A percentile compares a stretch with the other conserved stretches of the same genome.
Evolutionary conservation across 2,113 vertebrate genomes (phyloP).

Genomic region (Clarias batrachus): DNA sequence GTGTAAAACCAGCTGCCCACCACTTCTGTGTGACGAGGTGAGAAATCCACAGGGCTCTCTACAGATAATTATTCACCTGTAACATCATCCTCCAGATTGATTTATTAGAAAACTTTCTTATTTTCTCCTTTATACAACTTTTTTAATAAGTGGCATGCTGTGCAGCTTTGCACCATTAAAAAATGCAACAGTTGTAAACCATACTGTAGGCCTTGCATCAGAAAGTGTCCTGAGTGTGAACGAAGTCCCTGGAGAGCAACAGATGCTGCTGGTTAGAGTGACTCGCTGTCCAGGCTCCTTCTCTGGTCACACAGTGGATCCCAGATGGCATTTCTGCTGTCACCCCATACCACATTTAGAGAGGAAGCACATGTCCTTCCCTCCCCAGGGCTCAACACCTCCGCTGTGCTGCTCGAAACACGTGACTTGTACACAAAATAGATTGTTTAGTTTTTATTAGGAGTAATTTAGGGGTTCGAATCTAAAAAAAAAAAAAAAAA

Average conservation of each 20-base stretch:
- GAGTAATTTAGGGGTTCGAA: neutral
- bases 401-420: neutral
- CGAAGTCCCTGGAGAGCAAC: neutral
- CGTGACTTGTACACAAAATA: neutral
- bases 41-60: conserved; percentile 23
- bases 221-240: conserved; percentile 27
- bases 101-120: conserved; percentile 1
- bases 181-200: conserved; percentile 16
- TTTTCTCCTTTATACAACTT: neutral
- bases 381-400: neutral
- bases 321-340: conserved; percentile 28
- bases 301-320: conserved; percentile 36
- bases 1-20: conserved; percentile 64
- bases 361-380: conserved; percentile 6
- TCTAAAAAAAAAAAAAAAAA: too few species aligned
- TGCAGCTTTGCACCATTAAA: neutral
- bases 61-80: conserved; percentile 14
- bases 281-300: conserved; percentile 33
- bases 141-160: neutral
- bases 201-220: conserved; percentile 29
- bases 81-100: neutral
- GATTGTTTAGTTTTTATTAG: neutral
- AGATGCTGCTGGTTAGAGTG: conserved; percentile 43
- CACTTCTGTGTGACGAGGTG: conserved; percentile 67
- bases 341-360: neutral